phyloP scores from a whole-genome alignment of 2,113 vertebrate species.

The Progne subis region DNA sequence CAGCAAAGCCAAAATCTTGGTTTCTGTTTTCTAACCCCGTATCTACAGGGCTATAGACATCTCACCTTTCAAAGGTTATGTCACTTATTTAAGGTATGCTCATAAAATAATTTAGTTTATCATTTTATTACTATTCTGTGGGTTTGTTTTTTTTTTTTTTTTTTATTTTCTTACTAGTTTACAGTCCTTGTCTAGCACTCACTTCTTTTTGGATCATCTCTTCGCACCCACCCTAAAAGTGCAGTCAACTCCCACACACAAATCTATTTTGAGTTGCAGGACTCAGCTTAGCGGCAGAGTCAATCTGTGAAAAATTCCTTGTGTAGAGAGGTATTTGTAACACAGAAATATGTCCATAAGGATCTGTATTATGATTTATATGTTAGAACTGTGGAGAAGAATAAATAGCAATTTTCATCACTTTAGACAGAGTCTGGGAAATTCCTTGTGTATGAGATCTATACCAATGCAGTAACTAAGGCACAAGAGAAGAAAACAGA shows the following conservation, averaged over 20 bases:
- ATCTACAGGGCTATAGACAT: not conserved
- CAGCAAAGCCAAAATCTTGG: not conserved
- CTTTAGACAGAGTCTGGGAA: not conserved
- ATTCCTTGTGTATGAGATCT: not conserved
- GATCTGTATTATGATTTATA: not conserved
- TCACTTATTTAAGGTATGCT: not conserved
- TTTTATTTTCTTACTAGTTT: not conserved
- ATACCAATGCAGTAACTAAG: not conserved
- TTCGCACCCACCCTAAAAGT: not conserved
- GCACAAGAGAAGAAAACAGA: not conserved
- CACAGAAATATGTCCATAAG: not conserved
- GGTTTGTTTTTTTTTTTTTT: not conserved
- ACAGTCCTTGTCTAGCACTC: not conserved
- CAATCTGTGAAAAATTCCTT: not conserved
- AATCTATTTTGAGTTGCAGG: not conserved
- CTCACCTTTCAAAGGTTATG: not conserved
- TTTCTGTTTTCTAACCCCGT: not conserved
- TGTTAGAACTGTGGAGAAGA: not conserved
- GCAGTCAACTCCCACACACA: not conserved
- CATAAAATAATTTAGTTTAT: not conserved
- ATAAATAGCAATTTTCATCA: not conserved
- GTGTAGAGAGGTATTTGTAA: not conserved
- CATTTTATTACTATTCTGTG: not conserved
- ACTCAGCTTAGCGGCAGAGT: not conserved
- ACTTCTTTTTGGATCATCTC: not conserved